Conservation (phyloP, 1,140 invertebrate genomes). For the Diachasma alloeum region DNA sequence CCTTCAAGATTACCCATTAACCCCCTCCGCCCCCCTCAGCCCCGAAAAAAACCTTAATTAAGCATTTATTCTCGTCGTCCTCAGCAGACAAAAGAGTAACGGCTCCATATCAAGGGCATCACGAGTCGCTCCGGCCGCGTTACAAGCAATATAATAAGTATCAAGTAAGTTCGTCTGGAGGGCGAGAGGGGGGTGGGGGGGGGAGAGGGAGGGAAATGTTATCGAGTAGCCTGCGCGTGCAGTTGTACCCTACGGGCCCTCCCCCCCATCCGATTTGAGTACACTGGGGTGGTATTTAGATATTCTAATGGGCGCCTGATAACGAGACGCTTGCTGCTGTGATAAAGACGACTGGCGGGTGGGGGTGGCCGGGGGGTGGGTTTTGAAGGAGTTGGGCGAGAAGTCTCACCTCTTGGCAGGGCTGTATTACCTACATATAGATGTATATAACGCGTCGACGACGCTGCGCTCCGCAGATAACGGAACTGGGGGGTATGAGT, state of each 20-base stretch:
- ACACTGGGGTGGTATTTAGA: slow-evolving; percentile 63
- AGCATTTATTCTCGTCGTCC: neutral
- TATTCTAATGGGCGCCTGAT: slow-evolving; percentile 64
- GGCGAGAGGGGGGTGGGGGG: neutral
- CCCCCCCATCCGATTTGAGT: slow-evolving; percentile 40
- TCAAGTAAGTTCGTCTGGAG: neutral
- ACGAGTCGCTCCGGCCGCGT: neutral
- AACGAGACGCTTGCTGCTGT: slow-evolving; percentile 58
- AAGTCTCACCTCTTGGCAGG: neutral
- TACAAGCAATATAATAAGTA: neutral
- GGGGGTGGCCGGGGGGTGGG: neutral
- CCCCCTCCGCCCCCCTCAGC: neutral
- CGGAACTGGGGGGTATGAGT: slow-evolving; percentile 30
- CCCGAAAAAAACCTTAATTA: neutral
- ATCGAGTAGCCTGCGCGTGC: slow-evolving; percentile 22
- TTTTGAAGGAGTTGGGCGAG: neutral
- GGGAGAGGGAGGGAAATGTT: neutral
- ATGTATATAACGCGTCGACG: slow-evolving; percentile 40
- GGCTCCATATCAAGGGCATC: slow-evolving; percentile 1
- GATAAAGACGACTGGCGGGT: slow-evolving; percentile 58
- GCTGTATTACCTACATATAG: neutral
- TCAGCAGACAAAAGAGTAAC: neutral
- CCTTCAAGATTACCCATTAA: neutral
- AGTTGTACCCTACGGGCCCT: slow-evolving; percentile 44
- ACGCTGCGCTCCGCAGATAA: slow-evolving; percentile 61